phyloP scores from a whole-genome alignment of 2,113 vertebrate species.

The Percopsis transmontana region DNA sequence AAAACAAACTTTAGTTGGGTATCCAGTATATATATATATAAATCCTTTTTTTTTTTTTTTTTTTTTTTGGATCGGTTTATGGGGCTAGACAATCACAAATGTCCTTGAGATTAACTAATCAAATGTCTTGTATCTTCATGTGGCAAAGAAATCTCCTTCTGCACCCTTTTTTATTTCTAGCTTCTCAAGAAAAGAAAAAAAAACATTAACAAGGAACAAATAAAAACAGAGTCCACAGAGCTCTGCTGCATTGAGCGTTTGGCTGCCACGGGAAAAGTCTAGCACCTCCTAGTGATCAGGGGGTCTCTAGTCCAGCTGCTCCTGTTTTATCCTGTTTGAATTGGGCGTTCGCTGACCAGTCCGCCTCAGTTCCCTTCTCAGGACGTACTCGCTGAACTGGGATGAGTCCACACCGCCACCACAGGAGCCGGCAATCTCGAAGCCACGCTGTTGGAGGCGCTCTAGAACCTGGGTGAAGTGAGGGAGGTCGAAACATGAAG shows the following conservation, averaged over 20 bases:
- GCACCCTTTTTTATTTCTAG: conserved; percentile 60
- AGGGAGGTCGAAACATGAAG: background rate
- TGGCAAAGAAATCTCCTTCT: conserved; percentile 53
- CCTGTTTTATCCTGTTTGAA: conserved; percentile 99
- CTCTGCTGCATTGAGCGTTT: conserved; percentile 56
- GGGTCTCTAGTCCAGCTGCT: conserved; percentile 94
- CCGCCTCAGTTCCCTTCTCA: conserved; percentile 93
- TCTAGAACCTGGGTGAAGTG: conserved; percentile 86
- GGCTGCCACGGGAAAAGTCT: conserved; percentile 71
- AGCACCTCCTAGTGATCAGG: conserved; percentile 62
- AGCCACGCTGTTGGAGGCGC: conserved; percentile 94
- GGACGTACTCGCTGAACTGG: conserved; percentile 98
- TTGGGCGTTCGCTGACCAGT: conserved; percentile 86
- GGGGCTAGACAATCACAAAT: conserved; percentile 73
- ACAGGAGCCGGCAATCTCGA: conserved; percentile 94
- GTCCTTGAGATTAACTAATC: conserved; percentile 68
- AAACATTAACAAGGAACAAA: conserved; percentile 69
- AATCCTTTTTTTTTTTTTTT: conserved; percentile 10
- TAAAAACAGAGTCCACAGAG: conserved; percentile 68
- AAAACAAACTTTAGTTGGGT: conserved; percentile 79
- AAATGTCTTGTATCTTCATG: conserved; percentile 68
- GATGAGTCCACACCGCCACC: conserved; percentile 98
- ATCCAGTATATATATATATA: conserved; percentile 67
- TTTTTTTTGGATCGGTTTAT: conserved; percentile 57
- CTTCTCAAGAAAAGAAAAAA: conserved; percentile 56